phyloP scores from a whole-genome alignment of 2,888 invertebrate genomes.

The Entomobrya multifasciata region DNA sequence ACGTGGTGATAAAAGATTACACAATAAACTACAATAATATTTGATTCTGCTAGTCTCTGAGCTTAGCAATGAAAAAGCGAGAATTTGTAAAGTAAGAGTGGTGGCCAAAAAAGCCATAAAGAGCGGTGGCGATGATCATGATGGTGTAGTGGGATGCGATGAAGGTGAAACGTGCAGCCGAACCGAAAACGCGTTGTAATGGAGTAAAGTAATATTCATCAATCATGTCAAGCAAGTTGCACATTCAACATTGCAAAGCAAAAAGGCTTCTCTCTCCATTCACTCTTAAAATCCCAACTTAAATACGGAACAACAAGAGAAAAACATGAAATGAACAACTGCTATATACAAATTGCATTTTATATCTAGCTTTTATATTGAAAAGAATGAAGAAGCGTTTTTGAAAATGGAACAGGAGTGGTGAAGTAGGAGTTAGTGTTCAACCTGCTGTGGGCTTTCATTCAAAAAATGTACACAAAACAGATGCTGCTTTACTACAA shows the following conservation, averaged over 20 bases:
- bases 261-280: too few species aligned
- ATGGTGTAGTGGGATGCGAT: too few species aligned
- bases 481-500: constrained; percentile 8
- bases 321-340: neutral
- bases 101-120: constrained; percentile 41
- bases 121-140: neutral
- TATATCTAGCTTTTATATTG: too few species aligned
- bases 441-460: neutral
- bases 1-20: constrained; percentile 29
- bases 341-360: neutral
- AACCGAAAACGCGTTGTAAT: constrained; percentile 48
- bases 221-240: constrained; percentile 58
- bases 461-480: neutral
- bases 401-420: constrained; percentile 12
- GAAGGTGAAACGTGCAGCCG: constrained; percentile 49
- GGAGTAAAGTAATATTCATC: constrained; percentile 69
- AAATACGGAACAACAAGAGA: constrained; percentile 23
- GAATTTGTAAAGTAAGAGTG: constrained; percentile 42
- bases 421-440: too few species aligned
- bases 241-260: too few species aligned
- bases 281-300: constrained; percentile 27
- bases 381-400: neutral
- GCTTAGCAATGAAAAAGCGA: neutral
- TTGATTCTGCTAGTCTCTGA: neutral
- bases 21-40: constrained; percentile 30